Conservation (phyloP, 2,797 vertebrate species). For the Tapera naevia region DNA sequence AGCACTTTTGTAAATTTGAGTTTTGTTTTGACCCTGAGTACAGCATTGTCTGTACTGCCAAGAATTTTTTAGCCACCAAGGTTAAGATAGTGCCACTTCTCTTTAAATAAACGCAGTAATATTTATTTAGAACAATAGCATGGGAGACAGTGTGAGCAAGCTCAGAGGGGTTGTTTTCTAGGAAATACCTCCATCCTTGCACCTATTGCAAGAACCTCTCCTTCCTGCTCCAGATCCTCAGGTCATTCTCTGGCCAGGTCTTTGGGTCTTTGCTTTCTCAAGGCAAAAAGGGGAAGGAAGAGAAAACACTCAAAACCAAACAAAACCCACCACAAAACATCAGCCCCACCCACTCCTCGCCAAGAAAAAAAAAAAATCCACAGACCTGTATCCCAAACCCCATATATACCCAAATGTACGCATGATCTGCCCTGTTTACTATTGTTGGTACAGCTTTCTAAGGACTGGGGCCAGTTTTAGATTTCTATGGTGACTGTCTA, state of each 20-base stretch:
- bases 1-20: not conserved
- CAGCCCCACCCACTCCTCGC: not conserved
- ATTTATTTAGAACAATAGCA: not conserved
- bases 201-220: not conserved
- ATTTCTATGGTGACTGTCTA: not conserved
- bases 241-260: not conserved
- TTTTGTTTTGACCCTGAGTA: not conserved
- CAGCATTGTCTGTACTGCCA: not conserved
- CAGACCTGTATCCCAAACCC: not conserved
- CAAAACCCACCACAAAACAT: too few relatives aligned
- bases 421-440: not conserved
- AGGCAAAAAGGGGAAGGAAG: not conserved
- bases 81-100: not conserved
- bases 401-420: not conserved
- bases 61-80: not conserved
- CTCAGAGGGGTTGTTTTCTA: not conserved
- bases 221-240: not conserved
- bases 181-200: not conserved
- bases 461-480: not conserved
- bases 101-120: not conserved
- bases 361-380: not conserved
- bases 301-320: not conserved
- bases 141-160: not conserved
- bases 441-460: not conserved
- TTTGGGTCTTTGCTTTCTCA: not conserved